Evolutionary conservation across 2,888 invertebrate species (phyloP).

Genomic region (Palloptera scutellata): DNA sequence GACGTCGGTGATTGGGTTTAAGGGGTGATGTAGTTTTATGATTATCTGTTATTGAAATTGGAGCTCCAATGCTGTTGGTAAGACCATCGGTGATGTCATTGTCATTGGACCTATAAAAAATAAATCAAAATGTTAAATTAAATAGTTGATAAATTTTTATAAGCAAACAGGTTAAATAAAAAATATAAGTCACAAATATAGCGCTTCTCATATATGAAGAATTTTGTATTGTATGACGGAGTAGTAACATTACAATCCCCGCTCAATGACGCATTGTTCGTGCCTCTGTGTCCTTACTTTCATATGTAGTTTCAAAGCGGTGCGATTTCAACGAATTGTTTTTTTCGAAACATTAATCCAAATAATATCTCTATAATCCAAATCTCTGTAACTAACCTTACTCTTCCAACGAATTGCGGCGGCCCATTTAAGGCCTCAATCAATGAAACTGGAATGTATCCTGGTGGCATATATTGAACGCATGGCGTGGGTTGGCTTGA

Average conservation of each 20-base stretch:
- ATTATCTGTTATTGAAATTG: constrained; percentile 51
- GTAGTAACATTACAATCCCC: too few species aligned
- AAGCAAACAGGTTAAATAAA: not conserved
- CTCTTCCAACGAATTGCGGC: constrained; percentile 59
- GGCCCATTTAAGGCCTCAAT: constrained; percentile 97
- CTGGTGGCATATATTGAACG: constrained; percentile 78
- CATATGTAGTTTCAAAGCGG: too few species aligned
- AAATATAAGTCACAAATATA: too few species aligned
- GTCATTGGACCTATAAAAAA: constrained; percentile 25
- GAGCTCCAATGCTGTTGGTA: constrained; percentile 67
- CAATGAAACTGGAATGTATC: constrained; percentile 92
- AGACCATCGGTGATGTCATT: constrained; percentile 61
- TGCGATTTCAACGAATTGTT: too few species aligned
- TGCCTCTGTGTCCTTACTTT: too few species aligned
- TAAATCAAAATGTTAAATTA: not conserved
- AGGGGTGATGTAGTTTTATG: constrained; percentile 56
- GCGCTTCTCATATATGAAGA: too few species aligned
- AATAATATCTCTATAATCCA: too few species aligned
- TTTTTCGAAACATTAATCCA: too few species aligned
- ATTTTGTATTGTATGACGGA: too few species aligned
- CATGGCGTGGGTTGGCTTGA: constrained; percentile 66
- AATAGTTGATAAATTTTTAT: not conserved
- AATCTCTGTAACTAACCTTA: constrained; percentile 15
- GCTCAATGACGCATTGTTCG: too few species aligned
- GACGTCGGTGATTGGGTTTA: constrained; percentile 57